A percentile compares a stretch with the other conserved stretches of the same genome.
Conservation (phyloP, 2,888 invertebrate species). For the Timema podura region DNA sequence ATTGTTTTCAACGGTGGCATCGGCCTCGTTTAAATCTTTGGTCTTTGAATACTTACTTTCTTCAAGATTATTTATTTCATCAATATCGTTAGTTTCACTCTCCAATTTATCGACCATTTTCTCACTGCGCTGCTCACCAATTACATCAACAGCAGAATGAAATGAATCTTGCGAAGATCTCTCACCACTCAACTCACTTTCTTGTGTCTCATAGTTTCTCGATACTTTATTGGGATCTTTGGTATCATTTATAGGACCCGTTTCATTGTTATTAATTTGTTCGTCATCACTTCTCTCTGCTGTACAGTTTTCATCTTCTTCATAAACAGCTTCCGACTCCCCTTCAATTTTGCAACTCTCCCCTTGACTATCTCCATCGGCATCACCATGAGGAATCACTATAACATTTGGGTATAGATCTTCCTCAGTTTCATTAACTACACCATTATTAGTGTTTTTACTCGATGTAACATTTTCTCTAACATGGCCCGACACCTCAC, state of each 20-base stretch:
- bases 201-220: too few species aligned
- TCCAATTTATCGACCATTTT: too few species aligned
- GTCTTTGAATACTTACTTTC: background rate
- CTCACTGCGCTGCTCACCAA: too few species aligned
- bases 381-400: background rate
- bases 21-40: background rate
- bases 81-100: background rate
- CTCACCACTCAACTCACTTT: too few species aligned
- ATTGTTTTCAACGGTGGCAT: background rate
- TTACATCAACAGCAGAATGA: too few species aligned
- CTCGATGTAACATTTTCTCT: too few species aligned
- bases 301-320: constrained; percentile 3
- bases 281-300: background rate
- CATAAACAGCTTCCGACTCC: background rate
- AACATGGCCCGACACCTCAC: too few species aligned
- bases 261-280: background rate
- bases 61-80: background rate
- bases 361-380: background rate
- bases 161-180: too few species aligned
- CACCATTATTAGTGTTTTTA: background rate
- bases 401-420: constrained; percentile 1
- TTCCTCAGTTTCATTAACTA: background rate
- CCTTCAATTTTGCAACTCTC: background rate
- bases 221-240: too few species aligned
- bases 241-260: too few species aligned